These are phyloP conservation scores for Scolopax rusticola DNA, from an alignment of 2,797 vertebrate genomes.

Conservation along the genomic window DNA sequence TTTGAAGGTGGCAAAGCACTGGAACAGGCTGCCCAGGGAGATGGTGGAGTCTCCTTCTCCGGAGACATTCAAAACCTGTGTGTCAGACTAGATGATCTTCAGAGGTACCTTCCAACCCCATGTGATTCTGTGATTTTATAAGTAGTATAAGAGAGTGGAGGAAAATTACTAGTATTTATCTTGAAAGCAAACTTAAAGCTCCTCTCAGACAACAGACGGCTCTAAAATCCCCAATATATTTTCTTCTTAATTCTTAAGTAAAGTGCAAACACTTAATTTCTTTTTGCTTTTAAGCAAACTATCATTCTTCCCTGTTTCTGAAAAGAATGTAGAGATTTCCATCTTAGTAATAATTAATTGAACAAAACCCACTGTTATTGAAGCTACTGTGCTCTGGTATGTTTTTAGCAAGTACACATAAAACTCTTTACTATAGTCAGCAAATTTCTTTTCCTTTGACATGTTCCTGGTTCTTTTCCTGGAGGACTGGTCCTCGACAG, in stretches of 20 bases:
- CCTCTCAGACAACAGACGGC: neutral
- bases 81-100: no score
- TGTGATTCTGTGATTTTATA: neutral
- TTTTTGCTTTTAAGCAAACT: neutral
- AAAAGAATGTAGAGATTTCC: neutral
- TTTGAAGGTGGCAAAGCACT: no score
- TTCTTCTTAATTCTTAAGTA: neutral
- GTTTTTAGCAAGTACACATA: neutral
- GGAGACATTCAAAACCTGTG: no score
- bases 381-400: rapidly evolving
- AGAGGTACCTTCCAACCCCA: no score
- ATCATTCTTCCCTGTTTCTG: neutral
- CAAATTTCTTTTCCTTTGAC: neutral
- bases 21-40: no score
- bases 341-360: neutral
- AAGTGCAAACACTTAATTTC: neutral
- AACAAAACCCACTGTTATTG: neutral
- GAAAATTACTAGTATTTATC: neutral
- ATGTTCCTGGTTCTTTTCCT: neutral
- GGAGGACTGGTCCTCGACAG: neutral
- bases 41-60: no score
- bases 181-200: neutral
- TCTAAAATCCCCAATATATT: neutral
- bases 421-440: neutral
- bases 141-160: neutral